phyloP scores from a whole-genome alignment of 2,888 invertebrate species.

The Zaprionus lineosus region DNA sequence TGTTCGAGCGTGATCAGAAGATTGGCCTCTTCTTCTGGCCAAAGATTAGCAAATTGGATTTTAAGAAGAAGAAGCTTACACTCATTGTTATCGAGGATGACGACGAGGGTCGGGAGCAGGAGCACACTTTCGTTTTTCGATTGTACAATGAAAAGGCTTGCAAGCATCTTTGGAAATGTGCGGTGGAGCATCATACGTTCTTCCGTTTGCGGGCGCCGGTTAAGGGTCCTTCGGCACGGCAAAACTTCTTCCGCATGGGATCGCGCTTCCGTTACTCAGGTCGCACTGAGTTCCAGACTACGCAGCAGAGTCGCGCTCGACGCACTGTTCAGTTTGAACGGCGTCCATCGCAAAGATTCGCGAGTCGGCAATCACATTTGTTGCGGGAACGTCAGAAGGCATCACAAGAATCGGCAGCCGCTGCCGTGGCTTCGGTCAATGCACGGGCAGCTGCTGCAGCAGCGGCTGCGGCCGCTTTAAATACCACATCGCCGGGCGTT shows the following conservation, averaged over 20 bases:
- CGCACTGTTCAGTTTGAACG: constrained; percentile 98
- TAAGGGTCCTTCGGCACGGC: constrained; percentile 93
- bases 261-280: constrained; percentile 96
- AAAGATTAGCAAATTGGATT: constrained; percentile 98
- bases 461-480: constrained; percentile 58
- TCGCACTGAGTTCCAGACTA: constrained; percentile 98
- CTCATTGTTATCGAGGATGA: constrained; percentile 99
- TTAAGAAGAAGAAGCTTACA: constrained; percentile 98
- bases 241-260: constrained; percentile 99
- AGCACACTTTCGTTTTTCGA: constrained; percentile 99
- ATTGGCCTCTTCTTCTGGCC: constrained; percentile 99
- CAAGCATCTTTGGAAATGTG: constrained; percentile 99
- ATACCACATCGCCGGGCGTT: constrained; percentile 36
- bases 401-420: constrained; percentile 78
- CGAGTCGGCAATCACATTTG: constrained; percentile 94
- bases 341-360: constrained; percentile 97
- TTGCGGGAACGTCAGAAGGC: constrained; percentile 88
- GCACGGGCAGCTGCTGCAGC: constrained; percentile 78
- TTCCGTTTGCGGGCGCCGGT: constrained; percentile 96
- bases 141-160: constrained; percentile 98
- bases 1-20: constrained; percentile 97
- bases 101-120: constrained; percentile 97
- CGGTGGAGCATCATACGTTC: constrained; percentile 99
- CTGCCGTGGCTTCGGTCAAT: constrained; percentile 76
- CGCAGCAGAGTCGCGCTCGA: constrained; percentile 93